phyloP scores from a whole-genome alignment of 2,113 vertebrate genomes.

The Gymnocephalus cernua region DNA sequence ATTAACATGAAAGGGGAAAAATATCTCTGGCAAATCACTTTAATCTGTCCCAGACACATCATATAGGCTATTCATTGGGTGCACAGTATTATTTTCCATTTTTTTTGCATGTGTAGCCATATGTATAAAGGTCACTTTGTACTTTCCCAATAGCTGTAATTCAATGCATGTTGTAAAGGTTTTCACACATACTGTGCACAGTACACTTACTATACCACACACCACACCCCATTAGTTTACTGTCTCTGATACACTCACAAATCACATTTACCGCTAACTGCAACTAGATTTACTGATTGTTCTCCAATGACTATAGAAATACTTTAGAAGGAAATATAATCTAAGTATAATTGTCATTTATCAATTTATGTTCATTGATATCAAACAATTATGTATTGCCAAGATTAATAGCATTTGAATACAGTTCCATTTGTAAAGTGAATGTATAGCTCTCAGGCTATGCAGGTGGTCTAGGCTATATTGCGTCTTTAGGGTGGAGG shows the following conservation, averaged over 20 bases:
- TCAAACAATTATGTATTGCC: not conserved
- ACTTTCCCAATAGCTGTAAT: not conserved
- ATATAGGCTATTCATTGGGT: not conserved
- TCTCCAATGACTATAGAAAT: not conserved
- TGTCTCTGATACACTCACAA: constrained; percentile 25
- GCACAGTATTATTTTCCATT: not conserved
- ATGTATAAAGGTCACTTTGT: not conserved
- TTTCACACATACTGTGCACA: constrained; percentile 9
- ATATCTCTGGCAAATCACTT: not conserved
- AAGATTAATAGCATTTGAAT: not conserved
- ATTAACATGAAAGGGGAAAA: not conserved
- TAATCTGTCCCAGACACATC: not conserved
- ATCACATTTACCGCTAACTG: constrained; percentile 33
- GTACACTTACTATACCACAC: not conserved
- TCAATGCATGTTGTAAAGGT: not conserved
- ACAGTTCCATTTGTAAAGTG: not conserved
- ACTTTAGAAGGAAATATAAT: not conserved
- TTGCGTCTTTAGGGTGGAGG: not conserved
- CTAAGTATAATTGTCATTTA: not conserved
- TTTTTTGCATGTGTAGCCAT: not conserved
- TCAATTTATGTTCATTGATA: not conserved
- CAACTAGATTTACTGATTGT: not conserved
- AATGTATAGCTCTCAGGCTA: not conserved
- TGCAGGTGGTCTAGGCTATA: not conserved
- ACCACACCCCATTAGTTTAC: constrained; percentile 1